Evolutionary conservation across 2,797 vertebrate genomes (phyloP), one percentile per base, ranked within the genome.

Genomic region (Sphenopsis melanotis): DNA sequence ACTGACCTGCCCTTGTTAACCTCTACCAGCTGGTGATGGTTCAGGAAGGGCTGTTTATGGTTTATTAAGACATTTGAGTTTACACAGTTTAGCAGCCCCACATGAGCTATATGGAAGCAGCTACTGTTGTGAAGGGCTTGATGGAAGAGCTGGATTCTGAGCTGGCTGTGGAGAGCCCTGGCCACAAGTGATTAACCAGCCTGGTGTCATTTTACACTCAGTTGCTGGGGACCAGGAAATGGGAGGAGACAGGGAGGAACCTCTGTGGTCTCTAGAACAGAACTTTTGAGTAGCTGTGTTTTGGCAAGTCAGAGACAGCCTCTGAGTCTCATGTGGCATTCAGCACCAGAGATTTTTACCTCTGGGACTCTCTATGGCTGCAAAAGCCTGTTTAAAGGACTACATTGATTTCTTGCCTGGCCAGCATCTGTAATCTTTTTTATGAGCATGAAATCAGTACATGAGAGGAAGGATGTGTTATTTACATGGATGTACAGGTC

Each of bases 51-150:
- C 46, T 89, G 65, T 68, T 85, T 59, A 87, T 21, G 12, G 30
- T 78, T 96, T 88, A 87, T 82, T 93, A 82, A 76, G 41, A 83
- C 16, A 69, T 50, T 57, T 66, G 77, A 86, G 52, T 89, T 89
- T 89, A 81, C 55, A 49, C 2, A 32, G 77, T 71, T 64, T 0
- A 65, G 74, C 83, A 95, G 75, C 77, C 50, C 74, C 70, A 29
- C 3, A 2, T 21, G 41, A 74, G 47, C 46, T 75, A 27, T 55
- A 42, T 30, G 70, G 71, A 83, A 89, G 71, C 47, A 56, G 71
- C 50, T 42, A 7, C 47, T 71, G 5, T 27, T 65, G 26, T 56
- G 53, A 81, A 93, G 66, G 60, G 60, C 65, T 82, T 81, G 80
- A 65, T 37, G 71, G 76, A 93, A 82, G 55, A 87, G 72, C 65